Base-by-base conservation (phyloP, 1,140 invertebrate genomes). In the Pseudobourletiella spinata region DNA sequence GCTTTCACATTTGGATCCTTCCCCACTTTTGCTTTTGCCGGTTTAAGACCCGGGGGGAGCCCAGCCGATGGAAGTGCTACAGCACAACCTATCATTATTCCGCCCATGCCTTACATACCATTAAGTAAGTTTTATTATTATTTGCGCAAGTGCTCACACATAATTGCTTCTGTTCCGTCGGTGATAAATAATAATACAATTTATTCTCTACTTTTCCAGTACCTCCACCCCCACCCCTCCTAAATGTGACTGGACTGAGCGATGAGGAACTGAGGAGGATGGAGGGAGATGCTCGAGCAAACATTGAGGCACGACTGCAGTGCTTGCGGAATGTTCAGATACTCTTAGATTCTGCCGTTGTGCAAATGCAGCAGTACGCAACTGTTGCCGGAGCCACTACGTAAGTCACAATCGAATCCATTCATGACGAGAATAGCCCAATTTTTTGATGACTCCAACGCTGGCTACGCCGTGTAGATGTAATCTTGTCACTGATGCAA, bases 291-390 rank as follows among this genome's bases (percentile, higher is more conserved):
- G 84, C 92, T 68, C 79, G 94, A 67, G 80, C 85, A 70, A 86
- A 91, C 68, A 81, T 98, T 26, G 92, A 97, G 74, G 91, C 92
- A 4, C 80, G 96, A 60, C 84, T 99, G 56, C 83, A 86, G 74
- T 84, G 86, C 71, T 76, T 96, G 25, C 78, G 84, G 46, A 91
- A 95, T 76, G 91, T 96, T 65, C 86, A 89, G 74, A 78, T 86
- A 1, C 82, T 96, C 74, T 73, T 96, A 61, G 91, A 95, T 76
- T 88, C 90, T 22, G 89, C 91, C 42, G 84, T 90, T 61, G 74
- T 90, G 24, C 83, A 94, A 74, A 91, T 95, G 83, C 84, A 89
- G 67, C 91, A 95, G 74, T 95, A 95, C 75, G 84, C 83, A 54
- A 78, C 81, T 28, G 79, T 86, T 15, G 20, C n/a, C 11, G 35